phyloP scores from a whole-genome alignment of 1,140 invertebrate genomes.

The Drosophila tristis region DNA sequence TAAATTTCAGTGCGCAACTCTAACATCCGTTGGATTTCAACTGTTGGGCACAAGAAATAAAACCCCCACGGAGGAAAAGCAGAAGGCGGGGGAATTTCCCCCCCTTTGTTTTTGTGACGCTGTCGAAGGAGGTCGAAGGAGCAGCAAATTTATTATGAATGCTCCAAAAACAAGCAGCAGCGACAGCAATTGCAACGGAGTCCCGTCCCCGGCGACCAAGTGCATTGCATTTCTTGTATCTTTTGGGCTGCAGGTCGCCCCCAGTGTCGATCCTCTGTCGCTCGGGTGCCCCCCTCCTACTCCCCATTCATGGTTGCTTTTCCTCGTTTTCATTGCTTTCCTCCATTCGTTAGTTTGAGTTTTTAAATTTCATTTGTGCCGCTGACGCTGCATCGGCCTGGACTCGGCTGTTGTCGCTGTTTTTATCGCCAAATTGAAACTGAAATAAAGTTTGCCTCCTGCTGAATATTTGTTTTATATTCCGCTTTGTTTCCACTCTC shows the following conservation, averaged over 20 bases:
- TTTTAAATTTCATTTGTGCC: constrained; percentile 76
- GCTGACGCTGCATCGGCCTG: constrained; percentile 29
- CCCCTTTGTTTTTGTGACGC: constrained; percentile 47
- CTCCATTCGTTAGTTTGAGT: constrained; percentile 42
- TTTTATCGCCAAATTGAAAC: constrained; percentile 79
- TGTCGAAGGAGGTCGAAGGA: constrained; percentile 47
- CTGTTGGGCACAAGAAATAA: constrained; percentile 30
- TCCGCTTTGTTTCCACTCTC: too few relatives aligned
- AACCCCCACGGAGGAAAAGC: constrained; percentile 2
- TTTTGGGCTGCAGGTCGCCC: constrained; percentile 57
- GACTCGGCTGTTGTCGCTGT: constrained; percentile 70
- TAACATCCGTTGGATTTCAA: constrained; percentile 78
- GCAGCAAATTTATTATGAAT: constrained; percentile 76
- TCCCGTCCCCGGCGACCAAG: constrained; percentile 20
- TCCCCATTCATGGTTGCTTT: background rate
- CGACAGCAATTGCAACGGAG: constrained; percentile 56
- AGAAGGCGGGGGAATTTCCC: constrained; percentile 16
- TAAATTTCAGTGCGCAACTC: constrained; percentile 71
- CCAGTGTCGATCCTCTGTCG: constrained; percentile 5
- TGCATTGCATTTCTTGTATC: constrained; percentile 61
- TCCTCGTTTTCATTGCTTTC: constrained; percentile 33
- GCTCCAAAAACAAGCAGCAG: constrained; percentile 68
- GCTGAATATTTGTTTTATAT: constrained; percentile 59
- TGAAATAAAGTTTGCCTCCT: constrained; percentile 74
- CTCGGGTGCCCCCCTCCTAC: too few relatives aligned